Conservation (phyloP, 2,888 invertebrate genomes). For the Ischnura elegans region DNA sequence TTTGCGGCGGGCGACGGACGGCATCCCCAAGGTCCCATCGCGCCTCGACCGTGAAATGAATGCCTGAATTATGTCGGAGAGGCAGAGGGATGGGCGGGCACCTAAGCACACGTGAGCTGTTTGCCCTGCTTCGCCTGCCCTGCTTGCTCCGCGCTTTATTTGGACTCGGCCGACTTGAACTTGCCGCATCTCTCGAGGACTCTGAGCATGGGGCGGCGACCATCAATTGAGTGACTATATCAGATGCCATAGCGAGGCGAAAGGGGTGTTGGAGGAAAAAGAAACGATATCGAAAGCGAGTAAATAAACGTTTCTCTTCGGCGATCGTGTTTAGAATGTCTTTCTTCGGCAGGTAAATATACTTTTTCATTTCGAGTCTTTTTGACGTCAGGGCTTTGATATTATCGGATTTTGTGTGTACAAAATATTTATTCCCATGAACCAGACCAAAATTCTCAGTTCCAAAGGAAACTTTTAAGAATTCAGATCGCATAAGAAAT, state of each 20-base stretch:
- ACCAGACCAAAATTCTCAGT: no score
- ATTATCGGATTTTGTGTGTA: no score
- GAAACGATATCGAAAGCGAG: background rate
- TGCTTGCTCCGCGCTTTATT: constrained; percentile 20
- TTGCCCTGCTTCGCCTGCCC: constrained; percentile 4
- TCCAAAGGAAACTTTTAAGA: no score
- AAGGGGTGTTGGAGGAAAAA: background rate
- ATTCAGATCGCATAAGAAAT: no score
- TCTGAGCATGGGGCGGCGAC: background rate
- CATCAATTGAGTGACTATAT: background rate
- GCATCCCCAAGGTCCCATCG: background rate
- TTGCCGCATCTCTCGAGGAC: background rate
- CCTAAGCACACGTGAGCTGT: background rate
- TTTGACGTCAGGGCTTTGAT: background rate
- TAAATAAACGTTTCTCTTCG: background rate
- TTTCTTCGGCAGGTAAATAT: background rate
- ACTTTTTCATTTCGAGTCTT: background rate
- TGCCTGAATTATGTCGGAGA: background rate
- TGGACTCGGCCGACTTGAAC: background rate
- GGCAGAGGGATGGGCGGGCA: background rate
- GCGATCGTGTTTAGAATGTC: background rate
- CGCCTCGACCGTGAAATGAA: background rate
- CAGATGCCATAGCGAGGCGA: background rate
- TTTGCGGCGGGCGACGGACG: background rate
- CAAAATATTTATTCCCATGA: no score